phyloP scores from a whole-genome alignment of 2,797 vertebrate genomes.

The Smutsia temminckii region DNA sequence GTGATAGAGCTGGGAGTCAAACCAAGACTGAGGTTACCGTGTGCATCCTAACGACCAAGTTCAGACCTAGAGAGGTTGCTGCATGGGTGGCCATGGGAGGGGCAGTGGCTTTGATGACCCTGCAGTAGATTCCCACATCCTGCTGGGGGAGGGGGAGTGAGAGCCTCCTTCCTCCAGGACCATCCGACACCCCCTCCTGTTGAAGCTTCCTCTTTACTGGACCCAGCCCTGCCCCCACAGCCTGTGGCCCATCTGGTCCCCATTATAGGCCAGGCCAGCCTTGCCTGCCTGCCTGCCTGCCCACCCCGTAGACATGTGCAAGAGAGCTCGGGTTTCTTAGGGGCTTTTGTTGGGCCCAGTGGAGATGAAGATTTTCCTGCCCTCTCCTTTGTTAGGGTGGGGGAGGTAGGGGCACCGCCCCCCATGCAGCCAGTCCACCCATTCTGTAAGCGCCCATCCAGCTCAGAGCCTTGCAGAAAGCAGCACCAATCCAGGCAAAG shows the following conservation, averaged over 20 bases:
- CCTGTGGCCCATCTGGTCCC: conserved; percentile 73
- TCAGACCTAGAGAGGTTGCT: conserved; percentile 8
- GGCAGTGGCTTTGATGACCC: background rate
- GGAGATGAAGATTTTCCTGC: background rate
- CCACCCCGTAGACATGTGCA: background rate
- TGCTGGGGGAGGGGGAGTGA: background rate
- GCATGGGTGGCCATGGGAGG: conserved; percentile 47
- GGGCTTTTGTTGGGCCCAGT: conserved; percentile 19
- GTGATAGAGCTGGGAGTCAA: background rate
- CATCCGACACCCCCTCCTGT: background rate
- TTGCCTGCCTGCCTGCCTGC: conserved; percentile 15
- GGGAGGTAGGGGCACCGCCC: background rate
- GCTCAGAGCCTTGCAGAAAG: background rate
- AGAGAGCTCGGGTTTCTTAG: conserved; percentile 59
- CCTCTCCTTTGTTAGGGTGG: background rate
- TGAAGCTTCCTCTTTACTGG: background rate
- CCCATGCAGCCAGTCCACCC: too few species aligned
- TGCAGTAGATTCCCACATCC: background rate
- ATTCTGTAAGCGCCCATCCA: background rate
- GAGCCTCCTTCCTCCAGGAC: background rate
- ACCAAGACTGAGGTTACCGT: background rate
- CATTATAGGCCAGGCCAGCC: conserved; percentile 63
- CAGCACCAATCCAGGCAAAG: background rate
- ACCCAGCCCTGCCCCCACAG: conserved; percentile 47
- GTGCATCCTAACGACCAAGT: background rate